Evolutionary conservation across 2,113 vertebrate species (phyloP), one percentile per base, ranked within the genome.

Genomic region (Chloropsis cyanopogon): DNA sequence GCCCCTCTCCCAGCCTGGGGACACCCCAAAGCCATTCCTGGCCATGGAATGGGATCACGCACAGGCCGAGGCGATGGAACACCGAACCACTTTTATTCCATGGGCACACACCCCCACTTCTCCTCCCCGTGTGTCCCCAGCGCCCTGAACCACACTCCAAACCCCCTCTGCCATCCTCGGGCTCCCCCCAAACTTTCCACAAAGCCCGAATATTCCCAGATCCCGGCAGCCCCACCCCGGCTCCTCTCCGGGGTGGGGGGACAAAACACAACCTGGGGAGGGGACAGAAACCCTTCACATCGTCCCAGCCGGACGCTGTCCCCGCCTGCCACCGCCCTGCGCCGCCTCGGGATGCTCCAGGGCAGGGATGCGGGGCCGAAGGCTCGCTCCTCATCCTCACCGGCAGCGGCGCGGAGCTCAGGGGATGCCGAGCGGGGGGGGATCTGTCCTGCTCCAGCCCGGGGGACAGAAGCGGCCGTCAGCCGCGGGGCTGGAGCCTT

Each of bases 401-500:
- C 91, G 37, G 53, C 86, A 69, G 57, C 10, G 9, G 26, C 49
- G 25, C 29, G 9, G 0, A 1, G 1, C 59, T 96, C 96, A 96
- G 66, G 92, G 86, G 59, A 88, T 50, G 46, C 79, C 54, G 4
- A 86, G 95, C 25, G 23, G 85, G 0, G 93, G 85, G 6, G 63
- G 6, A 1, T 76, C 85, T 7, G 93, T 90, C 78, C 92, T 69
- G 50, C 8, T 9, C 92, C 96, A 95, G 33, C 75, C 91, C 47
- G 37, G 41, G 44, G 94, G 44, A 6, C 85, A 89, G 28, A 89
- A 95, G 23, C 35, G 88, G 9, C 18, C 2, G 1, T 56, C 59
- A 4, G 1, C 31, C 0, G 7, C 18, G 0, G 44, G 57, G 35
- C 4, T 0, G 3, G 87, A 33, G 1, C 50, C 75, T 11, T 37